phyloP scores from a whole-genome alignment of 2,888 invertebrate species.

The Halocaridina rubra region DNA sequence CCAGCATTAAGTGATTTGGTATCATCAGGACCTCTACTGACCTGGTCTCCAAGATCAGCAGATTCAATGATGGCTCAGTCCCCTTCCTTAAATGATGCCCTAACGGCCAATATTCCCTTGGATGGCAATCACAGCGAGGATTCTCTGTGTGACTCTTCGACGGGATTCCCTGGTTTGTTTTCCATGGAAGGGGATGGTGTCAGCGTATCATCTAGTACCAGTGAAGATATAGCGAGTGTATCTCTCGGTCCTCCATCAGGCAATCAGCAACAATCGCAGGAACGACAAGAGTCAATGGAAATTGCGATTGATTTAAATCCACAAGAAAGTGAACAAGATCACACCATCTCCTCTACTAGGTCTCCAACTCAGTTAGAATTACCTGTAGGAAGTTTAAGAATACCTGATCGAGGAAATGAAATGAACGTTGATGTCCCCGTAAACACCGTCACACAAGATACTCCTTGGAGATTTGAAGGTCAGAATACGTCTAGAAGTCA shows the following conservation, averaged over 20 bases:
- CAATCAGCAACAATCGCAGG: conserved; percentile 32
- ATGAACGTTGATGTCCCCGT: conserved; percentile 5
- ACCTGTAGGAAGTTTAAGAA: conserved; percentile 35
- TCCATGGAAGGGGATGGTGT: conserved; percentile 63
- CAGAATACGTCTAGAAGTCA: conserved; percentile 18
- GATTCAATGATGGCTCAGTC: conserved; percentile 63
- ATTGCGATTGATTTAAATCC: conserved; percentile 44
- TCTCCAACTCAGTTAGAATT: conserved; percentile 45
- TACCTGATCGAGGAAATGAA: conserved; percentile 9
- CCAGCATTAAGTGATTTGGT: conserved; percentile 62
- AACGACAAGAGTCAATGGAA: conserved; percentile 32
- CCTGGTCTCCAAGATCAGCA: conserved; percentile 62
- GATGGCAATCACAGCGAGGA: conserved; percentile 62
- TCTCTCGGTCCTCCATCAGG: conserved; percentile 1
- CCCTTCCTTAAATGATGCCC: conserved; percentile 62
- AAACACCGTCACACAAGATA: conserved; percentile 35
- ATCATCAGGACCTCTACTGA: conserved; percentile 59
- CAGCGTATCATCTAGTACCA: conserved; percentile 61
- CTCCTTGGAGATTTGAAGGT: conserved; percentile 50
- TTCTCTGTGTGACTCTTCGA: conserved; percentile 62
- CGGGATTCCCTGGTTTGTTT: conserved; percentile 61
- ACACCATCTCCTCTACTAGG: conserved; percentile 52
- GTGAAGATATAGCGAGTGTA: conserved; percentile 50
- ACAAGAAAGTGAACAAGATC: conserved; percentile 55
- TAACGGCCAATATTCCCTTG: conserved; percentile 61